Evolutionary conservation across 2,888 invertebrate genomes (phyloP).

Genomic region (Philereme vetulata): DNA sequence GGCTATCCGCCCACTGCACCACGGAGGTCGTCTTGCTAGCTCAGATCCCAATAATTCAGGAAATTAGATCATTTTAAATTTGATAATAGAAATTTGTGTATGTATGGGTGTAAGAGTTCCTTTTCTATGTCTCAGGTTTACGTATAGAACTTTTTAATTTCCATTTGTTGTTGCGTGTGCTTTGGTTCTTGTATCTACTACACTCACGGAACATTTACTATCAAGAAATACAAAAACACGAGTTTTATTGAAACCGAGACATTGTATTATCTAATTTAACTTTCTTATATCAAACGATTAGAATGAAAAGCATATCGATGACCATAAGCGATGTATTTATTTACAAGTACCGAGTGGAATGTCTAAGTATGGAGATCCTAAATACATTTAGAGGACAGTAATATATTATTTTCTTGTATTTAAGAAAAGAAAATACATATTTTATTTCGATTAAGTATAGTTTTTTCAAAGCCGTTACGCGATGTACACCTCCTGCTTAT

Average conservation of each 20-base stretch:
- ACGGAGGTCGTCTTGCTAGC: no score
- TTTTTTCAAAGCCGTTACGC: slow-evolving; percentile 15
- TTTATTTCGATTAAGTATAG: slow-evolving; percentile 16
- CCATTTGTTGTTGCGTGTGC: slow-evolving; percentile 21
- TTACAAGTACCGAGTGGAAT: slow-evolving; percentile 66
- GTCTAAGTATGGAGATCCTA: slow-evolving; percentile 63
- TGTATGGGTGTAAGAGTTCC: slow-evolving; percentile 9
- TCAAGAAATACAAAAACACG: slow-evolving; percentile 37
- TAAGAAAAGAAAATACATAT: slow-evolving; percentile 31
- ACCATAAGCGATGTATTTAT: slow-evolving; percentile 61
- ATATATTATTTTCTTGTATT: slow-evolving; percentile 15
- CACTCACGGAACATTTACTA: slow-evolving; percentile 39
- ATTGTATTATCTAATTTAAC: slow-evolving; percentile 44
- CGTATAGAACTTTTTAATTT: no score
- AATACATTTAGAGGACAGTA: slow-evolving; percentile 32
- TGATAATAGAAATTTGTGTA: not conserved
- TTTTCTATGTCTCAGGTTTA: slow-evolving; percentile 3
- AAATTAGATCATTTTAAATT: no score
- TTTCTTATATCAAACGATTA: slow-evolving; percentile 50
- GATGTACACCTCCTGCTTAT: slow-evolving; percentile 19
- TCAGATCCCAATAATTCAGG: no score
- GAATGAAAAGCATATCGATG: slow-evolving; percentile 44
- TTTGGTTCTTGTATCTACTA: slow-evolving; percentile 37
- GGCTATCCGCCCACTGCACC: no score
- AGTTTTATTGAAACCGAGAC: slow-evolving; percentile 40